Evolutionary conservation across 2,888 invertebrate species (phyloP).

Genomic region (Lepidocyrtinus sp.): DNA sequence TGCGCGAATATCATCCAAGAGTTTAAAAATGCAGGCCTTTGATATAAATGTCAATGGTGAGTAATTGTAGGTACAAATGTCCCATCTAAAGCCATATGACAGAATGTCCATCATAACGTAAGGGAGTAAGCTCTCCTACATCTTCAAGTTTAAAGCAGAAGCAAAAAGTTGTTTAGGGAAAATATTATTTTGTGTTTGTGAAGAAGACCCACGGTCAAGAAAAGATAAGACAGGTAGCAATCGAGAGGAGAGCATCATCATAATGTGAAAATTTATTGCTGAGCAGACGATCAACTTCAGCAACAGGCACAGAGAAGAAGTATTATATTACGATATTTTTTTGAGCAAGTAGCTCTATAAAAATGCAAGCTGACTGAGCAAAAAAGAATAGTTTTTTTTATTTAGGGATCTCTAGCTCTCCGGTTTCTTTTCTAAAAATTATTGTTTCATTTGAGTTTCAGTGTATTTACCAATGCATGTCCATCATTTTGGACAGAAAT

Average conservation of each 20-base stretch:
- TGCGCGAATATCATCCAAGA: background rate
- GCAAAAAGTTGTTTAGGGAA: slow-evolving; percentile 6
- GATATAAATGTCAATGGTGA: background rate
- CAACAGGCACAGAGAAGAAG: slow-evolving; percentile 17
- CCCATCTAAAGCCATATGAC: background rate
- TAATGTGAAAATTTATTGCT: slow-evolving; percentile 58
- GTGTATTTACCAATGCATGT: slow-evolving; percentile 27
- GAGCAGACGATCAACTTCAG: slow-evolving; percentile 52
- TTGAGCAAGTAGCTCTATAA: slow-evolving; percentile 22
- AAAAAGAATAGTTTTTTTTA: slow-evolving; percentile 7
- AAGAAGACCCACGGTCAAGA: slow-evolving; percentile 6
- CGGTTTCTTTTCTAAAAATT: too few species aligned
- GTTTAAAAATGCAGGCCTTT: background rate
- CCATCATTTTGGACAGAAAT: slow-evolving; percentile 45
- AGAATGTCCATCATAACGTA: slow-evolving; percentile 9
- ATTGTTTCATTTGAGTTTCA: too few species aligned
- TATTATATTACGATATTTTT: slow-evolving; percentile 47
- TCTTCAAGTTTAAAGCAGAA: background rate
- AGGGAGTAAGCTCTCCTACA: too few species aligned
- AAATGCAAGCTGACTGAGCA: slow-evolving; percentile 25
- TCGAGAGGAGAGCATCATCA: slow-evolving; percentile 34
- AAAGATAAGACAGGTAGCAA: slow-evolving; percentile 58
- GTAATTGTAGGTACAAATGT: slow-evolving; percentile 1
- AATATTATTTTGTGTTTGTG: slow-evolving; percentile 2
- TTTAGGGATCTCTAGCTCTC: background rate